Evolutionary conservation across 35 echinoderm and acorn worm species (phyloP).

Genomic region (Heliocidaris tuberculata): DNA sequence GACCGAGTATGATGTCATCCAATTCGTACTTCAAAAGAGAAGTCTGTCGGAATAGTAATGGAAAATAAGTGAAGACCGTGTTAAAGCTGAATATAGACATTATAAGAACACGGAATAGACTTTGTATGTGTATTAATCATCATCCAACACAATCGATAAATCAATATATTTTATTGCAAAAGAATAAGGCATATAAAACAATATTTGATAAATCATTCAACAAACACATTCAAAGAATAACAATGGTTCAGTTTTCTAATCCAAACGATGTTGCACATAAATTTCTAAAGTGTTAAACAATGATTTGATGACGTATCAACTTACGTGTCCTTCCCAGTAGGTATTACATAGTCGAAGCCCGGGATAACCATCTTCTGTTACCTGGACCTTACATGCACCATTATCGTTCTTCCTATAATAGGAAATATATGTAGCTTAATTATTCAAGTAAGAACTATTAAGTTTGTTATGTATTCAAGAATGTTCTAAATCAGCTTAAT

Average conservation of each 20-base stretch:
- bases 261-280: no score
- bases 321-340: conserved; percentile 20
- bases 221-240: no score
- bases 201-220: no score
- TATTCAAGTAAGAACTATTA: not conserved
- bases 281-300: no score
- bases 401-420: not conserved
- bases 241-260: no score
- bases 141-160: no score
- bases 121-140: no score
- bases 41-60: not conserved
- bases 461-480: not conserved
- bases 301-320: not conserved
- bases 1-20: conserved; percentile 12
- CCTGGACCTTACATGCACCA: not conserved
- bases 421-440: not conserved
- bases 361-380: not conserved
- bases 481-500: not conserved
- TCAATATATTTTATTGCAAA: no score
- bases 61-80: not conserved
- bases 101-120: no score
- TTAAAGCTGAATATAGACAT: no score
- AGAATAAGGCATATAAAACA: no score
- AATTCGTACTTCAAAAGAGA: conserved; percentile 16
- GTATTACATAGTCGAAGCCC: conserved; percentile 41